Evolutionary conservation across 2,888 invertebrate genomes (phyloP).

Genomic region (Taenaris catops): DNA sequence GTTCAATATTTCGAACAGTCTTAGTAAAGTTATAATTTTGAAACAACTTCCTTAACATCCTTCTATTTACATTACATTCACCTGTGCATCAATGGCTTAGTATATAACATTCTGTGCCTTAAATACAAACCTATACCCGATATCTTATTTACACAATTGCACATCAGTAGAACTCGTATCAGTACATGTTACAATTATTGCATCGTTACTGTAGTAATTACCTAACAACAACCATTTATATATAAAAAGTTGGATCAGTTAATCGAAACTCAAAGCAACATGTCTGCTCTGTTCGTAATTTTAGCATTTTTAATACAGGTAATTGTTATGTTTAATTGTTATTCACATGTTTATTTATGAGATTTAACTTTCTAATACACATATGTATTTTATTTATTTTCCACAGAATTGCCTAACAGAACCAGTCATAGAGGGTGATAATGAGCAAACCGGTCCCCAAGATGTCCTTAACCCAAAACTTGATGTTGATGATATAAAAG

Average conservation of each 20-base stretch:
- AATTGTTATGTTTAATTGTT: conserved; percentile 23
- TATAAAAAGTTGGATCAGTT: conserved; percentile 38
- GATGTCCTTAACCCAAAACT: conserved; percentile 21
- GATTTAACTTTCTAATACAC: no score
- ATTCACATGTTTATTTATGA: neutral
- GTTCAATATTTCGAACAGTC: no score
- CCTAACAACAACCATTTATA: conserved; percentile 36
- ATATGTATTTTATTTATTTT: conserved; percentile 2
- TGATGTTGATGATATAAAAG: conserved; percentile 34
- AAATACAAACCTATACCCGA: no score
- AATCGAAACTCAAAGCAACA: conserved; percentile 34
- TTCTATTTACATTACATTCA: no score
- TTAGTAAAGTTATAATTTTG: no score
- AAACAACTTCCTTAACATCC: no score
- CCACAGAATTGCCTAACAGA: conserved; percentile 44
- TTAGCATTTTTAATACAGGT: conserved; percentile 59
- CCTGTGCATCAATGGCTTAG: no score
- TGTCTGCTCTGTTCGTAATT: conserved; percentile 51
- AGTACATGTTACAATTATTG: conserved; percentile 26
- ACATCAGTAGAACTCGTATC: no score
- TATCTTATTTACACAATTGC: no score
- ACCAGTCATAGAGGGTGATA: conserved; percentile 32
- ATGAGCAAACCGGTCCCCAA: conserved; percentile 28
- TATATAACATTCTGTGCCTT: no score
- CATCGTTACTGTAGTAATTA: conserved; percentile 18